Evolutionary conservation across 2,113 vertebrate species (phyloP).

Genomic region (Lepidothrix coronata): DNA sequence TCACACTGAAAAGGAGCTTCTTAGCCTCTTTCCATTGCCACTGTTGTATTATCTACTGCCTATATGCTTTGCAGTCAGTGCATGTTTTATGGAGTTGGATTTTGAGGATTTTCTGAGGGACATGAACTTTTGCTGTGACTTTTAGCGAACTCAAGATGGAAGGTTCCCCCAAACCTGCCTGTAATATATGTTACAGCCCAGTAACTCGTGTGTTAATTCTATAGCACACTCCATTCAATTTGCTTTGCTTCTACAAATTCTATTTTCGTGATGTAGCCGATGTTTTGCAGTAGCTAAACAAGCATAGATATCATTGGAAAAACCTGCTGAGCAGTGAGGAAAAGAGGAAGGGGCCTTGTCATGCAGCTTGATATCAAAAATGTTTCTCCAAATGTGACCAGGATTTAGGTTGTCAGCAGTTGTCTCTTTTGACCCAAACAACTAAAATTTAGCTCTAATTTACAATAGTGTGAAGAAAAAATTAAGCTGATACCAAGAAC

Average conservation of each 20-base stretch:
- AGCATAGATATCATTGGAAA: background rate
- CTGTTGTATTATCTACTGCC: background rate
- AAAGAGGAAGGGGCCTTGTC: background rate
- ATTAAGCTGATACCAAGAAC: background rate
- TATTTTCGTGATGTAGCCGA: background rate
- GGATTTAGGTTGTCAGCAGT: background rate
- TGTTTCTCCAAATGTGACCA: background rate
- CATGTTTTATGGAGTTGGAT: background rate
- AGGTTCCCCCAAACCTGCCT: background rate
- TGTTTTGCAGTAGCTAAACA: background rate
- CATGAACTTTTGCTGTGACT: background rate
- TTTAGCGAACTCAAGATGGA: background rate
- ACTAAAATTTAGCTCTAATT: background rate
- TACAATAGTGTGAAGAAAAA: background rate
- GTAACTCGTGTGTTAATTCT: background rate
- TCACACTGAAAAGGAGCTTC: background rate
- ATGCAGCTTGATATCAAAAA: background rate
- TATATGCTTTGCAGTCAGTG: background rate
- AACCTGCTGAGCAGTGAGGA: background rate
- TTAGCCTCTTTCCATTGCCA: background rate
- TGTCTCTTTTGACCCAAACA: background rate
- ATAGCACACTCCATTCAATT: background rate
- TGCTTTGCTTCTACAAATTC: background rate
- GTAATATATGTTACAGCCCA: background rate
- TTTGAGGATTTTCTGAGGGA: background rate